Evolutionary conservation across 2,797 vertebrate genomes (phyloP).

Genomic region (Pantherophis vulpinus): DNA sequence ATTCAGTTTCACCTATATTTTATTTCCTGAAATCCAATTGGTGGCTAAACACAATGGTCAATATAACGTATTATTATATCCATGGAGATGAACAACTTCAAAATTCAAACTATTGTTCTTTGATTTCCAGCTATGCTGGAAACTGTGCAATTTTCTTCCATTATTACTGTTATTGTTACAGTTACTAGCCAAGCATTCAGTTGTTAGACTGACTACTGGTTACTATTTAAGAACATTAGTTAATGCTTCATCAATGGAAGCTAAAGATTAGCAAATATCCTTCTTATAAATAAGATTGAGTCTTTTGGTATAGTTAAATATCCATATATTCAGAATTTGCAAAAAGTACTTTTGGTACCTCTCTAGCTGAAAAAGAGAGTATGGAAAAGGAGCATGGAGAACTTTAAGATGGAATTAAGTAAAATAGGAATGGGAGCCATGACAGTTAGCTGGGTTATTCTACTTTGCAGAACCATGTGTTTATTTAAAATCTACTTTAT

Average conservation of each 20-base stretch:
- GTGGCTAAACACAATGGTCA: slow-evolving; percentile 8
- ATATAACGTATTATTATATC: slow-evolving; percentile 17
- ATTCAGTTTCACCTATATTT: slow-evolving; percentile 50
- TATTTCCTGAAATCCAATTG: slow-evolving; percentile 52
- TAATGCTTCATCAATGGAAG: background rate
- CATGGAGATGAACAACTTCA: slow-evolving; percentile 5
- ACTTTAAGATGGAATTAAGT: background rate
- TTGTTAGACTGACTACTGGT: background rate
- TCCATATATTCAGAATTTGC: background rate
- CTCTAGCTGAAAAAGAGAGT: background rate
- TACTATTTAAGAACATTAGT: background rate
- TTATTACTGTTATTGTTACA: background rate
- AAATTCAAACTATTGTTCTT: background rate
- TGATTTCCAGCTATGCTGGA: background rate
- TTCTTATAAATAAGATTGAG: background rate
- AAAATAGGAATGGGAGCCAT: background rate
- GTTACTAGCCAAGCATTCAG: background rate
- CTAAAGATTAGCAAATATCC: background rate
- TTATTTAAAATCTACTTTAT: background rate
- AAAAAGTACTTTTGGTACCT: background rate
- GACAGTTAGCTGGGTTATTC: background rate
- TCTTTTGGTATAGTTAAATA: background rate
- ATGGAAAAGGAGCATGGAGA: background rate
- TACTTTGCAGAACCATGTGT: background rate
- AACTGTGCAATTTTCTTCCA: background rate